Base-by-base conservation (phyloP, 1,140 invertebrate genomes). In the Colletes latitarsis region DNA sequence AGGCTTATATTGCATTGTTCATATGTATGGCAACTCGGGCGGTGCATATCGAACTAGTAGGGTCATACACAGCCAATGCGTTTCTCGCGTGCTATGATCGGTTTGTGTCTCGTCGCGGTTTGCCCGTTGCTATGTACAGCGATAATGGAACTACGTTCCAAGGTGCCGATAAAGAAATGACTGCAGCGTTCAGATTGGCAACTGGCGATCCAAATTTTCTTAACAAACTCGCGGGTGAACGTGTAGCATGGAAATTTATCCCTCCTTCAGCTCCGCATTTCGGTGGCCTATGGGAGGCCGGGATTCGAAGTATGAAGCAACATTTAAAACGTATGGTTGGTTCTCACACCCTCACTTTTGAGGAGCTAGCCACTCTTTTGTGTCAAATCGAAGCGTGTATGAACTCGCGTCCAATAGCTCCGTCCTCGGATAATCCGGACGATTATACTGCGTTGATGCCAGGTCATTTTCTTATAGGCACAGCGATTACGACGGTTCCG, bases 141-240 rank as follows among this genome's bases (percentile, higher is more conserved):
- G 57, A 58, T 15, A 41, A 43, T 10, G 21, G 30, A 0, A 64
- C 62, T 0, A 64, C 62, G 9, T 64, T 64, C 30, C 8, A 39
- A 14, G 30, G 57, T 1, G 57, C 57, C 15, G 17, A 58, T 9
- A 15, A n/a, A 6, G 57, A 58, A 58, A 5, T 58, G 9, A 19
- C 6, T 5, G 4, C 17, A 3, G 6, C n/a, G 17, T 19, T 19
- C 17, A 10, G 52, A 3, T 19, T 1, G 6, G 57, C 57, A 0
- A 0, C 5, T 6, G 8, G 17, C 6, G 6, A 15, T 1, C 15
- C 17, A 2, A n/a, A 6, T n/a, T 19, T 58, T 9, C 1, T 6
- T 5, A n/a, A 19, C 17, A 6, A 8, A 90, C 90, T 67, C 77
- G 79, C 1, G 87, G 84, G 3, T 5, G 57, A 58, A 15, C 17